Evolutionary conservation across 2,888 invertebrate genomes (phyloP).

Genomic region (Noctua fimbriata): DNA sequence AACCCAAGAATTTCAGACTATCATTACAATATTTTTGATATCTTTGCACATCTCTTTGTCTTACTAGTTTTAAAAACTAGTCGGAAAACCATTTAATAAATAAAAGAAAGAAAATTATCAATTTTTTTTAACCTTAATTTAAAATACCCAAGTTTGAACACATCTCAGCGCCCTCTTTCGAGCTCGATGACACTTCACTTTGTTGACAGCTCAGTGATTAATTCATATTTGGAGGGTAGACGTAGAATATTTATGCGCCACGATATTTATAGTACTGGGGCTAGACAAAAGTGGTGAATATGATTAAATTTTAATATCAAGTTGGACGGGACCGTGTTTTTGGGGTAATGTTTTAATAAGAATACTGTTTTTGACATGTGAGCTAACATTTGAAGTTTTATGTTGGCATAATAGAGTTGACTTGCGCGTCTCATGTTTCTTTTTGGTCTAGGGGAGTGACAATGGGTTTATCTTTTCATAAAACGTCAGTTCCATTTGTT

Average conservation of each 20-base stretch:
- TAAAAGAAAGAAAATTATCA: neutral
- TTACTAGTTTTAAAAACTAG: neutral
- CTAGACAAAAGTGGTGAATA: slow-evolving; percentile 64
- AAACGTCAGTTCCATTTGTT: neutral
- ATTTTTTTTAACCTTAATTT: neutral
- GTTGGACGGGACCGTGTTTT: slow-evolving; percentile 37
- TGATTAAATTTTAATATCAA: slow-evolving; percentile 67
- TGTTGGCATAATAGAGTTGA: slow-evolving; percentile 21
- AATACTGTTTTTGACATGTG: slow-evolving; percentile 25
- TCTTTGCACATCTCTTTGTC: neutral
- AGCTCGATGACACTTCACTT: slow-evolving; percentile 84
- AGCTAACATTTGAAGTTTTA: slow-evolving; percentile 39
- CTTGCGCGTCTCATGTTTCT: slow-evolving; percentile 4
- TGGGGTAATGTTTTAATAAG: slow-evolving; percentile 50
- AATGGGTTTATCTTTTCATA: neutral
- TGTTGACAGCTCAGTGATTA: slow-evolving; percentile 83
- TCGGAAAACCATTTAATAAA: neutral
- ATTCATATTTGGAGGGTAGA: slow-evolving; percentile 79
- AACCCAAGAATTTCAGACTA: neutral
- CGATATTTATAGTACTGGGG: slow-evolving; percentile 67
- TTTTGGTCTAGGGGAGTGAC: neutral
- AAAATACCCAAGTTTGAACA: slow-evolving; percentile 68
- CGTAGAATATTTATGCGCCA: slow-evolving; percentile 73
- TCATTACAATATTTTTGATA: neutral
- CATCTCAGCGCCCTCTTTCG: slow-evolving; percentile 68